A percentile compares a stretch with the other conserved stretches of the same genome.
These are phyloP conservation scores for Micromys minutus DNA, from an alignment of 2,113 vertebrate genomes.

Conservation along the genomic window DNA sequence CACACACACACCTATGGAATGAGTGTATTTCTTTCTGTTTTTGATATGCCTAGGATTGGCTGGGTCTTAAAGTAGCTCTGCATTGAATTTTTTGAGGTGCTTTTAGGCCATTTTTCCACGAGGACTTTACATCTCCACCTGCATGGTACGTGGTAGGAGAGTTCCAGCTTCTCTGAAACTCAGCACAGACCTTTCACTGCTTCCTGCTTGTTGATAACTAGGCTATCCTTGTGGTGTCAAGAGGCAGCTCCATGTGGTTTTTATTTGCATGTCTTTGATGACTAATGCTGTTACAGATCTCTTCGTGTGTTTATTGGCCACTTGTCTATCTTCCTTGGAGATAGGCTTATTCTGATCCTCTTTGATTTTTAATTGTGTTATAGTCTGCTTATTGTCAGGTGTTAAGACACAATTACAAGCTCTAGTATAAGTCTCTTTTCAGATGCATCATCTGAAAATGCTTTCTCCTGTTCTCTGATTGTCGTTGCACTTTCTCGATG, in stretches of 20 bases:
- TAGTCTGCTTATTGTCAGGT: neutral
- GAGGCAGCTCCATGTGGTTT: neutral
- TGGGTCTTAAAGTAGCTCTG: neutral
- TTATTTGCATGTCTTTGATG: conserved; percentile 5
- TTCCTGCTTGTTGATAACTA: neutral
- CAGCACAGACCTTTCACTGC: neutral
- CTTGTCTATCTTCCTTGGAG: neutral
- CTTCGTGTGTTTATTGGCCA: conserved; percentile 7
- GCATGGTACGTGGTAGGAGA: neutral
- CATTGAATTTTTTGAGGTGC: neutral
- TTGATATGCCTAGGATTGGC: neutral
- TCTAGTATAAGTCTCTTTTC: neutral
- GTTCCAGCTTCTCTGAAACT: neutral
- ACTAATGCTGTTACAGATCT: neutral
- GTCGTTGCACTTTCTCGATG: neutral
- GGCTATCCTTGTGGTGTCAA: neutral
- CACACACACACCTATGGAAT: neutral
- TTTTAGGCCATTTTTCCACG: neutral
- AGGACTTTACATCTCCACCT: neutral
- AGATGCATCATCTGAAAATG: neutral
- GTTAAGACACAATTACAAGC: neutral
- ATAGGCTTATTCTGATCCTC: neutral
- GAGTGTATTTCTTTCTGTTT: neutral
- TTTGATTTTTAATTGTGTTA: neutral
- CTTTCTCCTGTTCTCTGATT: neutral